Conservation (phyloP, 2,888 invertebrate genomes). For the Sinelater perroti region DNA sequence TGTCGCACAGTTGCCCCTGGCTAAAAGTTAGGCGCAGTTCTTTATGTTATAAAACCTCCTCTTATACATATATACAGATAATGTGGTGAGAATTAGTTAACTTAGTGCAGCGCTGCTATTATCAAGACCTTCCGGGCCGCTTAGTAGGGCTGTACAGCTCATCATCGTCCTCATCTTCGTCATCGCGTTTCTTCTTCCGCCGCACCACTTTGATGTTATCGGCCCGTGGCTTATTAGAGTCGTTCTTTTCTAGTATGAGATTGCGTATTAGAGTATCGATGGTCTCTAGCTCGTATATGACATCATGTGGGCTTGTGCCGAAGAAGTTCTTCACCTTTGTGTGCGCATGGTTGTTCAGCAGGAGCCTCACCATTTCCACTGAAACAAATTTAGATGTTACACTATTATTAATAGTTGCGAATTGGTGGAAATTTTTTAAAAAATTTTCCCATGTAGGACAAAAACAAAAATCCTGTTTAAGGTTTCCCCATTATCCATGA, state of each 20-base stretch:
- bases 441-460: not conserved
- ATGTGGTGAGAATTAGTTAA: too few species aligned
- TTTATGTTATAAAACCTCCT: too few species aligned
- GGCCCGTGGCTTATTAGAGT: not conserved
- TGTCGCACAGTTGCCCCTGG: too few species aligned
- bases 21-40: too few species aligned
- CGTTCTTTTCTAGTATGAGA: conserved; percentile 10
- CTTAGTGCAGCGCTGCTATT: too few species aligned
- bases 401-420: conserved; percentile 39
- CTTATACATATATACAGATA: too few species aligned
- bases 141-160: too few species aligned
- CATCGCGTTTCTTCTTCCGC: not conserved
- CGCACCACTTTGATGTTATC: not conserved
- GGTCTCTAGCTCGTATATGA: conserved; percentile 60
- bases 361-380: conserved; percentile 59
- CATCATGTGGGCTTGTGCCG: conserved; percentile 60
- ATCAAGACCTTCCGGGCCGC: too few species aligned
- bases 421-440: not conserved
- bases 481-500: too few species aligned
- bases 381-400: too few species aligned
- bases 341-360: conserved; percentile 62
- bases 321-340: conserved; percentile 61
- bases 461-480: not conserved
- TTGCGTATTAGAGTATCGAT: conserved; percentile 40
- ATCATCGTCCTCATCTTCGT: not conserved